A percentile compares a stretch with the other conserved stretches of the same genome.
phyloP scores from a whole-genome alignment of 64 coral and sea anemone species.

The Hydrozoanthus tunicans region DNA sequence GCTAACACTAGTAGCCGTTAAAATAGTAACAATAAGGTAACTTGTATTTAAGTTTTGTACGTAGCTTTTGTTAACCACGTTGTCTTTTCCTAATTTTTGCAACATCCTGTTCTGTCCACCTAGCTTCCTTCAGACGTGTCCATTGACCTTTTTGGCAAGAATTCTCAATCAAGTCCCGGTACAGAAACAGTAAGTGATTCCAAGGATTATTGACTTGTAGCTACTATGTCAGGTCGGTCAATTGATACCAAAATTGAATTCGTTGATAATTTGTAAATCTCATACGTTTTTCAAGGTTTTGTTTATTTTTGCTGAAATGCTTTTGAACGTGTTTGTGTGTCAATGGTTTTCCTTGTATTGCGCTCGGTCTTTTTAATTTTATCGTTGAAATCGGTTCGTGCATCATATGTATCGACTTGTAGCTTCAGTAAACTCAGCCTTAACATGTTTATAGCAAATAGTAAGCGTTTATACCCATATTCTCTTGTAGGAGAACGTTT shows the following conservation, averaged over 20 bases:
- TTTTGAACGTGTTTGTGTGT: no score
- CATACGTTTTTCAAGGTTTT: background rate
- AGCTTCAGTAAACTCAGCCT: no score
- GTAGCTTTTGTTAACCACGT: background rate
- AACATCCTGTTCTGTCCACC: background rate
- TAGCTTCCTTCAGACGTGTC: constrained; percentile 10
- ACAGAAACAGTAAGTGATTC: constrained; percentile 5
- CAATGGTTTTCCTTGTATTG: no score
- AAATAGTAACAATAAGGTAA: no score
- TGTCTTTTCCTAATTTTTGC: background rate
- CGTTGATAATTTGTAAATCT: background rate
- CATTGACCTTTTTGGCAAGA: constrained; percentile 19
- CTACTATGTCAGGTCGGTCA: background rate
- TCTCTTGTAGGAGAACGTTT: constrained; percentile 3
- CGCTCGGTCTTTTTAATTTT: no score
- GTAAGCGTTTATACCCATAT: no score
- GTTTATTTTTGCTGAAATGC: no score
- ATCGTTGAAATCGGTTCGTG: no score
- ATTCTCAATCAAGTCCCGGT: background rate
- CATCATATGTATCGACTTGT: no score
- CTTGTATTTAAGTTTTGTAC: no score
- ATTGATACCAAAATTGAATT: background rate
- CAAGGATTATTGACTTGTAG: background rate
- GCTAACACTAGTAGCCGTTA: no score
- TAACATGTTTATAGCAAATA: no score